Percentiles rank a stretch among this genome's conserved stretches.
These are phyloP conservation scores for Antennarius striatus DNA, from an alignment of 2,113 vertebrate genomes.

Conservation along the genomic window DNA sequence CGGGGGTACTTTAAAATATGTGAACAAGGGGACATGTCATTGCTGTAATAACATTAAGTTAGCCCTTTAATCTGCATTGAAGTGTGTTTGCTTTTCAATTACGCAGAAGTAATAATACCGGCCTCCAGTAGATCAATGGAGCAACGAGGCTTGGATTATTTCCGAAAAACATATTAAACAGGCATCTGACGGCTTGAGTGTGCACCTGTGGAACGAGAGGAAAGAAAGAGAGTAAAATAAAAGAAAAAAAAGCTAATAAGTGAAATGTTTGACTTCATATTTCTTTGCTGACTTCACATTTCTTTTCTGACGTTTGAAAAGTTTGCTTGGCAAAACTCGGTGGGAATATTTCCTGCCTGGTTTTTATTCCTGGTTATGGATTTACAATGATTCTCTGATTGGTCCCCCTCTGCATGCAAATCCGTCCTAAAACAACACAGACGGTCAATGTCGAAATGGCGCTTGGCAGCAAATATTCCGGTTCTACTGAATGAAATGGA, in stretches of 20 bases:
- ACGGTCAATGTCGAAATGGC: too few relatives aligned
- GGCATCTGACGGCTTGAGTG: slow-evolving; percentile 34
- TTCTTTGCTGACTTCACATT: neutral
- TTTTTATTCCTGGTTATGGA: slow-evolving; percentile 36
- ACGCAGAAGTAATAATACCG: slow-evolving; percentile 44
- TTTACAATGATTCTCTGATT: slow-evolving; percentile 45
- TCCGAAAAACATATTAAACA: slow-evolving; percentile 32
- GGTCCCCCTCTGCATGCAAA: slow-evolving; percentile 32
- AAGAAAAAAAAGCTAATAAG: slow-evolving; percentile 10
- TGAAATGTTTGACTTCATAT: neutral
- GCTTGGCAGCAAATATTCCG: too few relatives aligned
- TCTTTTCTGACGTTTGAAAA: slow-evolving; percentile 14
- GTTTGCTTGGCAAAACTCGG: slow-evolving; percentile 26
- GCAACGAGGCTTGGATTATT: slow-evolving; percentile 54
- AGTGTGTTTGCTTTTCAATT: slow-evolving; percentile 75
- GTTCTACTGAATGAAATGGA: too few relatives aligned
- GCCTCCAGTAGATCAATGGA: slow-evolving; percentile 57
- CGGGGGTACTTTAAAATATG: slow-evolving; percentile 65
- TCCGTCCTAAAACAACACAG: slow-evolving; percentile 56
- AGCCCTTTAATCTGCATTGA: slow-evolving; percentile 70
- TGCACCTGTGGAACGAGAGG: neutral
- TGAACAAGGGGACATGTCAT: slow-evolving; percentile 65
- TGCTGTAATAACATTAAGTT: slow-evolving; percentile 66
- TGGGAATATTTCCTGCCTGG: slow-evolving; percentile 21
- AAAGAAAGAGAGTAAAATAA: slow-evolving; percentile 4